phyloP scores from a whole-genome alignment of 2,113 vertebrate species.

The Saimiri boliviensis region DNA sequence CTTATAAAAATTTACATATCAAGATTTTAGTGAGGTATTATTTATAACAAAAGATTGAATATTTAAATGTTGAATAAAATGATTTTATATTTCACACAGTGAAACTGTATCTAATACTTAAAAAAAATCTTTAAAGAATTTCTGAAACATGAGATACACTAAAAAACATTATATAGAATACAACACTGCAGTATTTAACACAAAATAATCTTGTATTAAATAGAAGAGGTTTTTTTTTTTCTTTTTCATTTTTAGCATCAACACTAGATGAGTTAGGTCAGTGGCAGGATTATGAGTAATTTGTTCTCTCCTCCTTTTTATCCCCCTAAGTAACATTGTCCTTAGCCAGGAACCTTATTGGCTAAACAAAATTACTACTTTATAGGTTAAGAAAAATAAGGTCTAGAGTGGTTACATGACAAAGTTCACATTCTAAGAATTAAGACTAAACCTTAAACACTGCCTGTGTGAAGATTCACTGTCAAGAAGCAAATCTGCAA shows the following conservation, averaged over 20 bases:
- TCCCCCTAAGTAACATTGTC: neutral
- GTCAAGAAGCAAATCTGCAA: neutral
- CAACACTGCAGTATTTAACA: neutral
- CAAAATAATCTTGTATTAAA: conserved; percentile 18
- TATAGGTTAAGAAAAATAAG: neutral
- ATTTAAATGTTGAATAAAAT: conserved; percentile 15
- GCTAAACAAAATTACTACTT: neutral
- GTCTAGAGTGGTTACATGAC: neutral
- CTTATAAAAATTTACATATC: neutral
- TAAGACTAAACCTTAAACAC: neutral
- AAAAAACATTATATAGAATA: neutral
- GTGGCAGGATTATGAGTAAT: neutral
- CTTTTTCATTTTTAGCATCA: neutral
- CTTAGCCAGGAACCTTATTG: conserved; percentile 27
- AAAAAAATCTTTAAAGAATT: neutral
- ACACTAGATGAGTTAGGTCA: neutral
- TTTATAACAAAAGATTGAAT: neutral
- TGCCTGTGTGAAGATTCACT: neutral
- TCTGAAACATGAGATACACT: neutral
- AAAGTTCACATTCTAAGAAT: neutral
- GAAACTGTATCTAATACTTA: neutral
- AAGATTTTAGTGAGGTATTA: conserved; percentile 10
- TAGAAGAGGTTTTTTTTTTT: neutral
- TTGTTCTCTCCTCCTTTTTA: neutral
- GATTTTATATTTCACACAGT: neutral